Evolutionary conservation across 2,113 vertebrate species (phyloP), one percentile per base, ranked within the genome.

Genomic region (Cairina moschata): DNA sequence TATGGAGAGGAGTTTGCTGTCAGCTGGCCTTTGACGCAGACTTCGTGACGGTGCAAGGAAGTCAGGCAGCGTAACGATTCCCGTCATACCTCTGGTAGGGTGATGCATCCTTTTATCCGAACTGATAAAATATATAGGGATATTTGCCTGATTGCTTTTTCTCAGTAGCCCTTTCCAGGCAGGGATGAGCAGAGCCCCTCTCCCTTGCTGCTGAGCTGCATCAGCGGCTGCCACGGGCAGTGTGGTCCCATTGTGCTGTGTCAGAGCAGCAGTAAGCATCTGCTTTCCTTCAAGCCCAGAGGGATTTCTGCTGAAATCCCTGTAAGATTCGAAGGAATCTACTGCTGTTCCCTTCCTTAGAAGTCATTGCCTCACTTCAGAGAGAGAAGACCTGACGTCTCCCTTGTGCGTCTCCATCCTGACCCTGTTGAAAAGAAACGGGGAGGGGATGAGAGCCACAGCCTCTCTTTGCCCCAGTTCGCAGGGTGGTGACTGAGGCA

Each of bases 1-100:
- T 83, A 88, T 62, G 60, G 66, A 48, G 73, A 31, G 8, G 59
- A 90, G 54, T 92, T 94, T 86, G 54, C 79, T 82, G 67, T 75
- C 2, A 1, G 12, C 42, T 66, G 55, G 73, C 81, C 46, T 89
- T 79, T 82, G 65, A 86, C 50, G 22, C 40, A 84, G 69, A 54
- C 58, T 96, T 48, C 2, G 0, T 92, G 83, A 80, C 2, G 1
- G 32, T 55, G 28, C 38, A 88, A 69, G 28, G 42, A 18, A 89
- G 14, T 76, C 50, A 80, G 66, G 12, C 17, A 6, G 11, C 6
- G 2, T 59, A 73, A 84, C 40, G 91, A 85, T 94, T 95, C 36
- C 58, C 22, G 40, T 69, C 80, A 84, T 74, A 88, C 7, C n/a
- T 84, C 36, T 66, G 42, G 31, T 2, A 79, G 74, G 22, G 75